These are phyloP conservation scores for Chirona hameri DNA, from an alignment of 2,888 invertebrate species.

Conservation along the genomic window DNA sequence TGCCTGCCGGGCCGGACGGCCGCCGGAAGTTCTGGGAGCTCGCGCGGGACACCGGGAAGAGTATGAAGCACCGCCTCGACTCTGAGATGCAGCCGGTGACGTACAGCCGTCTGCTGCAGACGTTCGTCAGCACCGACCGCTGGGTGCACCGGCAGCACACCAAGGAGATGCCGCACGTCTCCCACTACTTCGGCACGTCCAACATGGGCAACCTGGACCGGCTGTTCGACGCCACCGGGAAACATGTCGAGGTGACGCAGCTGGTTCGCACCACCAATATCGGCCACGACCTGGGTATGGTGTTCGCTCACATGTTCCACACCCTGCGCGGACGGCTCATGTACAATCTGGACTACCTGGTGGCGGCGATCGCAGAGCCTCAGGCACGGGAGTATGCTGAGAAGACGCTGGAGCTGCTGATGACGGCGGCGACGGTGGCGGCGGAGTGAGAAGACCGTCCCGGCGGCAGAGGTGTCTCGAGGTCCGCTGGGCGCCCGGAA, in stretches of 20 bases:
- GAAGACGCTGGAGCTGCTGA: constrained; percentile 28
- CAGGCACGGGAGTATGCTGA: constrained; percentile 22
- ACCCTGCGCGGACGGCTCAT: constrained; percentile 39
- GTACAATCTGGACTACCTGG: constrained; percentile 39
- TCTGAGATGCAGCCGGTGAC: constrained; percentile 34
- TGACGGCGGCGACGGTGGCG: background rate
- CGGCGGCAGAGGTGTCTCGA: background rate
- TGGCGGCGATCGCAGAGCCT: constrained; percentile 13
- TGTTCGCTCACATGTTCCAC: constrained; percentile 40
- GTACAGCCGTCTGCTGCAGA: constrained; percentile 36
- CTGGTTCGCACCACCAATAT: constrained; percentile 37
- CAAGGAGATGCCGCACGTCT: constrained; percentile 36
- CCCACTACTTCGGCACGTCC: constrained; percentile 39
- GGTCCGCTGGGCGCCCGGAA: no score
- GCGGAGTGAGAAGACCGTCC: background rate
- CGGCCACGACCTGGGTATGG: constrained; percentile 39
- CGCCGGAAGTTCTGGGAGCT: constrained; percentile 38
- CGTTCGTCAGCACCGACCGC: constrained; percentile 34
- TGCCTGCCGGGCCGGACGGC: constrained; percentile 34
- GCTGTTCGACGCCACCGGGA: constrained; percentile 37
- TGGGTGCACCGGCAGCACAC: constrained; percentile 32
- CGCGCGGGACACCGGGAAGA: constrained; percentile 32
- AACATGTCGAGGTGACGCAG: constrained; percentile 37
- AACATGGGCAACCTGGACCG: constrained; percentile 40
- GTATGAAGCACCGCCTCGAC: constrained; percentile 34